Base-by-base conservation (phyloP, 2,113 vertebrate genomes). In the Hippocampus zosterae region DNA sequence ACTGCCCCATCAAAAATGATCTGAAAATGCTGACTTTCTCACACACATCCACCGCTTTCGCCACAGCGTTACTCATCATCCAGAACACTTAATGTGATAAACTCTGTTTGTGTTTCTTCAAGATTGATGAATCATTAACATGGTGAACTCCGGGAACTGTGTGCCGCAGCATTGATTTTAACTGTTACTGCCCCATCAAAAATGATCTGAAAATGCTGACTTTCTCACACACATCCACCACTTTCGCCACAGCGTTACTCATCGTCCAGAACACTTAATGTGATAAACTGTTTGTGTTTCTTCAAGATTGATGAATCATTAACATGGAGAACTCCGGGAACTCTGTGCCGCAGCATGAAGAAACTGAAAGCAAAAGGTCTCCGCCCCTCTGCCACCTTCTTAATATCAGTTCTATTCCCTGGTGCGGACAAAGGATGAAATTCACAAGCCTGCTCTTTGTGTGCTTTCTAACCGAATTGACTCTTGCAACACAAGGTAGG, bases 401-500 rank as follows among this genome's bases (percentile, higher is more conserved):
- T 7, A n/a, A 64, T 8, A n/a, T 3, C 13, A 0, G 10, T 63
- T 68, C 5, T 1, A 5, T 67, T 16, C 65, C 70, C 10, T 52
- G 80, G 81, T 29, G 59, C 55, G 55, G 40, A 29, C 4, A 42
- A 29, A 82, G 13, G 67, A 88, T 90, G 88, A 61, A 4, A 33
- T 11, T 46, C 19, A 64, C 62, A 44, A 18, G 42, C 5, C 44
- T 75, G 16, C 44, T 25, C 21, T 70, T 19, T 37, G 84, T 44
- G 78, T 72, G 67, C 74, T 46, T 88, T 57, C 41, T 82, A 3
- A 18, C 37, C 13, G 65, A 71, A 1, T 65, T 76, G 21, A 41
- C 65, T 55, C 23, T 74, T 7, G 69, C 85, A 33, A 68, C 64
- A 60, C 79, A 82, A 87, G 87, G 88, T 90, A 71, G 2, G 76